These are phyloP conservation scores for Cephonodes hylas DNA, from an alignment of 2,888 invertebrate genomes.

Conservation along the genomic window DNA sequence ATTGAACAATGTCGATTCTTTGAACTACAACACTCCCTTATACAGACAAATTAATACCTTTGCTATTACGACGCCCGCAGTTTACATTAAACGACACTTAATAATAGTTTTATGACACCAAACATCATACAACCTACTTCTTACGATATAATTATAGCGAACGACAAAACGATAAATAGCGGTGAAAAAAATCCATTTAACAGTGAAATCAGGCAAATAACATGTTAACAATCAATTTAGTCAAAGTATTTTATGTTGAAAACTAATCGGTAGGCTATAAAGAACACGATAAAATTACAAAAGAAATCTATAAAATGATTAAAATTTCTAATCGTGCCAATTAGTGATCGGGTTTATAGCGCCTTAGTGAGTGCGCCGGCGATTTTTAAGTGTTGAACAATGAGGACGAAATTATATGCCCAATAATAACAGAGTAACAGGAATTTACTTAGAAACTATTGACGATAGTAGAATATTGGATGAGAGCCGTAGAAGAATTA, in stretches of 20 bases:
- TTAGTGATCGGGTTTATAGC: constrained; percentile 71
- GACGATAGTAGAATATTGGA: no score
- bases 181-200: constrained; percentile 36
- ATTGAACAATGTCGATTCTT: background rate
- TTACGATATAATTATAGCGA: constrained; percentile 7
- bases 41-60: background rate
- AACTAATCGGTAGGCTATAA: constrained; percentile 69
- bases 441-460: no score
- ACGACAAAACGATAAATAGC: constrained; percentile 10
- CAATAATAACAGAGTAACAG: no score
- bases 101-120: constrained; percentile 7
- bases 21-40: background rate
- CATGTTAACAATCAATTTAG: constrained; percentile 74
- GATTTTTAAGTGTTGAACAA: background rate
- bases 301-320: constrained; percentile 78
- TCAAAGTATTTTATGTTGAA: constrained; percentile 67
- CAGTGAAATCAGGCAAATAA: constrained; percentile 67
- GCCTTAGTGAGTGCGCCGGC: constrained; percentile 23
- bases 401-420: background rate
- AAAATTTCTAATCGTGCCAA: constrained; percentile 75
- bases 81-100: background rate
- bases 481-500: no score
- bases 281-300: constrained; percentile 76
- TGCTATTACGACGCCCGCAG: background rate
- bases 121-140: background rate